Evolutionary conservation across 2,113 vertebrate species (phyloP).

Genomic region (Tachysurus vachellii): DNA sequence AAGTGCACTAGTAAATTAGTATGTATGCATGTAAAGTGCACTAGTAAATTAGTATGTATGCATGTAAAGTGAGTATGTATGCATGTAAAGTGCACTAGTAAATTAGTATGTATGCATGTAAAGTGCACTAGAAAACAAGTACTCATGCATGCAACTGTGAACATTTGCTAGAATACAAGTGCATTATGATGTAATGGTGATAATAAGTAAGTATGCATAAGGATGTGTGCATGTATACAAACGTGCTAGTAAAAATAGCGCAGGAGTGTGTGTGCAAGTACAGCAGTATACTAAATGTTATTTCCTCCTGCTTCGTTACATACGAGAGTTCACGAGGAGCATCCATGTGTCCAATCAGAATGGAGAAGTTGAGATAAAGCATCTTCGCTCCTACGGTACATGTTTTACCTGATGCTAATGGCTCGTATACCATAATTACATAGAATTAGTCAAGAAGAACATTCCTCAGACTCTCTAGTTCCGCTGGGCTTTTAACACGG

Average conservation of each 20-base stretch:
- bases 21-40: too few species aligned
- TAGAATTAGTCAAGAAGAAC: slow-evolving; percentile 2
- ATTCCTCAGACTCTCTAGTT: background rate
- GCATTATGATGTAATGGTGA: background rate
- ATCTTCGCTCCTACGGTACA: background rate
- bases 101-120: too few species aligned
- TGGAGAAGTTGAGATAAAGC: background rate
- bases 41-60: background rate
- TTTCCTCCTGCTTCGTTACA: background rate
- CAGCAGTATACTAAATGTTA: background rate
- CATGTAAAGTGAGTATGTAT: background rate
- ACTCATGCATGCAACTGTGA: background rate
- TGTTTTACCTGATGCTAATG: background rate
- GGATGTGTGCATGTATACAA: too few species aligned
- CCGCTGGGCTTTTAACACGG: background rate
- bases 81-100: too few species aligned
- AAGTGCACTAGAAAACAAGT: background rate
- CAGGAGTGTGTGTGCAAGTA: background rate
- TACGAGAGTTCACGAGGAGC: background rate
- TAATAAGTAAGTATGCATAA: background rate
- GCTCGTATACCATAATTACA: background rate
- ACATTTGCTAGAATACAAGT: too few species aligned
- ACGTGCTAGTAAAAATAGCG: background rate
- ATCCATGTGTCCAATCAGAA: background rate
- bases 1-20: too few species aligned